Base-by-base conservation (phyloP, 2,888 invertebrate species). In the Lysandra coridon region DNA sequence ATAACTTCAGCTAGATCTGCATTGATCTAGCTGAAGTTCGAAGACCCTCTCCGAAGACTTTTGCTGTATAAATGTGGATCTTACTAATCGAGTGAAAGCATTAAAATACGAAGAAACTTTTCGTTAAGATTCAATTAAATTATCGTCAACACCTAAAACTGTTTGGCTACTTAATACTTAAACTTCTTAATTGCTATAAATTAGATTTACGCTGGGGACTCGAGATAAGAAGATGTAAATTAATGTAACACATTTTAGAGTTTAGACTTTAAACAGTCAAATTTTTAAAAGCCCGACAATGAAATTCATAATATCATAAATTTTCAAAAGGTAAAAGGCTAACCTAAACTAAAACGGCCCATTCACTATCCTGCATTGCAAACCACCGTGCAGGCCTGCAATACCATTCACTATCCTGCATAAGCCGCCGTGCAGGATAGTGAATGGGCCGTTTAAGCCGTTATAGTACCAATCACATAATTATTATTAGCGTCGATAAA, bases 1-100 rank as follows among this genome's bases (percentile, higher is more conserved):
- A 23, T 23, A 44, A 23, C 75, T 49, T 44, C 30, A 30, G 64
- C 64, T 33, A 69, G 33, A 69, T 69, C 33, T 33, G 69, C 69
- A 69, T 69, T 69, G 69, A 75, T 75, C 74, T 23, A 75, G 49
- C 74, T 75, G 5, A 69, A 69, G 33, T 64, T 64, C 1, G 30
- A 23, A 62, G 3, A 64, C 30, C 64, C 64, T 4, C 23, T 64
- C 30, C 23, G 33, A 69, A 14, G 69, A 69, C 33, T 69, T 69
- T 33, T 33, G 64, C 30, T 2, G 7, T 69, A 69, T 5, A 14
- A 33, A 33, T 14, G 14, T 33, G 5, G 69, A 69, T 69, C 33
- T 37, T 33, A 33, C 37, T 69, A 69, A 69, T 69, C 69, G 37
- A 69, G 33, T 69, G 14, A 69, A 69, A 14, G 69, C 33, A 37